Evolutionary conservation across 2,888 invertebrate genomes (phyloP), one percentile per base, ranked within the genome.

Genomic region (Cotesia congregata): DNA sequence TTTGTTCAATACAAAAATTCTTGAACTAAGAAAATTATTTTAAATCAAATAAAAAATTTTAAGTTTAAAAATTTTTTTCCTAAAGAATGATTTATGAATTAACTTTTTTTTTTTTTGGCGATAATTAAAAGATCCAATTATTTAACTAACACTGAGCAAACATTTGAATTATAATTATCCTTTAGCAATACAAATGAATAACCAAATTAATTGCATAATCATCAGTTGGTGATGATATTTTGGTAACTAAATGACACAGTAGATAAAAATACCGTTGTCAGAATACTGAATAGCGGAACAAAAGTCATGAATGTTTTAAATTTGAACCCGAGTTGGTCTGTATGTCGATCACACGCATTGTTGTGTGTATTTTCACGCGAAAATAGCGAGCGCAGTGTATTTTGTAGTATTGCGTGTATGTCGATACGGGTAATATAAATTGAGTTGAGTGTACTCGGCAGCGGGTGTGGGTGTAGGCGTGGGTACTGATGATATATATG

Each of bases 361-460:
- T 50, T 50, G 50, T 12, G 12, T 50, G 50, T 50, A 50, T 50
- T 50, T 12, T 50, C 50, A 50, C 50, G 12, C 50, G 50, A 50
- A 50, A 50, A 50, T 50, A 50, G 50, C 50, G 12, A 50, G 50
- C 7, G 50, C 12, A 50, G 12, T 50, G 12, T 50, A 50, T 7
- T 12, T 7, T 50, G 12, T 50, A 50, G 50, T 50, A 3, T 50
- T 12, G 12, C 50, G 9, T 50, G 50, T 50, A 50, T 50, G 50
- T 50, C 50, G 50, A 50, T 50, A 50, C 50, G 50, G 50, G 50
- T 50, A 50, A 50, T 50, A 50, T 50, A 50, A 50, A 50, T 50
- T 50, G 50, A 50, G 50, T 50, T 50, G 50, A 50, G 50, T 50
- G 50, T 50, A 50, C 50, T 50, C 50, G 50, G 50, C 50, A 50